Conservation (phyloP, 1,140 invertebrate genomes). For the Acromyrmex echinatior region DNA sequence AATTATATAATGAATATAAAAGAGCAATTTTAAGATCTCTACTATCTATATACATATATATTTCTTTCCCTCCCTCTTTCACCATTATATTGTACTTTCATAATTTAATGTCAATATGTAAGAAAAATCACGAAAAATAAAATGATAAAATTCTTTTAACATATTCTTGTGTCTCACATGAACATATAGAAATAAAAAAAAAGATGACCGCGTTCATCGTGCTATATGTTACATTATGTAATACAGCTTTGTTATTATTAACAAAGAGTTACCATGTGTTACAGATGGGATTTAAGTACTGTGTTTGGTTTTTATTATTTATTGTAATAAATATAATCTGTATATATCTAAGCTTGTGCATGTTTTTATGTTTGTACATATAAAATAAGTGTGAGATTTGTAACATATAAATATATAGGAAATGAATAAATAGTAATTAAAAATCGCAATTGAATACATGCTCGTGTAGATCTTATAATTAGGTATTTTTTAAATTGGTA, state of each 20-base stretch:
- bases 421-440: conserved; percentile 48
- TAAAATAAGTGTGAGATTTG: conserved; percentile 12
- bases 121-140: conserved; percentile 80
- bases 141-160: conserved; percentile 78
- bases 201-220: not conserved
- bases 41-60: conserved; percentile 37
- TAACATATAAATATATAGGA: conserved; percentile 10
- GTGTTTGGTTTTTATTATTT: conserved; percentile 12
- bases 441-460: conserved; percentile 27
- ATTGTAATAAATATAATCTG: not conserved
- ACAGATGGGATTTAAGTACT: not conserved
- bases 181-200: not conserved
- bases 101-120: conserved; percentile 81
- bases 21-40: conserved; percentile 68
- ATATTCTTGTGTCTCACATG: conserved; percentile 54
- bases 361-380: not conserved
- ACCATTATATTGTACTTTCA: conserved; percentile 81
- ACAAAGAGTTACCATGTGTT: not conserved
- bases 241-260: not conserved
- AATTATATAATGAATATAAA: conserved; percentile 57
- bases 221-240: not conserved
- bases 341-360: conserved; percentile 11
- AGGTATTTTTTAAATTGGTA: conserved; percentile 78
- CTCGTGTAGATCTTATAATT: conserved; percentile 14
- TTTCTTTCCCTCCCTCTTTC: not conserved